These are phyloP conservation scores for Protonemura montana DNA, from an alignment of 2,888 invertebrate genomes.

Conservation along the genomic window DNA sequence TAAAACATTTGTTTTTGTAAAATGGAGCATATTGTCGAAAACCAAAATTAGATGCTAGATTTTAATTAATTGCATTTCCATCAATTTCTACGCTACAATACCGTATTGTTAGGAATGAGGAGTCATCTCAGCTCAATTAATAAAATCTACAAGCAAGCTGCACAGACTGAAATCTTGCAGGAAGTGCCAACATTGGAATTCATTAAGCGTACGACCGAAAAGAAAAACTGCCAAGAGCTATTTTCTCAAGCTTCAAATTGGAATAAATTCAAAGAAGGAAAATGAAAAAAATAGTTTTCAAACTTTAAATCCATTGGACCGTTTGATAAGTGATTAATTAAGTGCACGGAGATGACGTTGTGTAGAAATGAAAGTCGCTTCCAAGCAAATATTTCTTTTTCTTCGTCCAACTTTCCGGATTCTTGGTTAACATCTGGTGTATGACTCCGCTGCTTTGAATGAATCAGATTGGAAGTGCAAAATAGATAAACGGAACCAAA, in stretches of 20 bases:
- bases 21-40: neutral
- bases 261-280: neutral
- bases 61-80: neutral
- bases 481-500: neutral
- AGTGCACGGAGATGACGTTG: slow-evolving; percentile 17
- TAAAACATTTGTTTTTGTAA: no score
- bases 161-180: neutral
- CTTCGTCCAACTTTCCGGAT: neutral
- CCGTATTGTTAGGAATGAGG: neutral
- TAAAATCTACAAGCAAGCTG: neutral
- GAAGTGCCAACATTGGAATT: neutral
- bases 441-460: neutral
- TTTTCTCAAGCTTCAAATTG: slow-evolving; percentile 7
- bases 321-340: slow-evolving; percentile 38
- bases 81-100: neutral
- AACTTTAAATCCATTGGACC: slow-evolving; percentile 26
- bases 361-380: slow-evolving; percentile 7
- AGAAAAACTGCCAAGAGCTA: neutral
- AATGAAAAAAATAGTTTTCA: neutral
- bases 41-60: neutral
- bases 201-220: slow-evolving; percentile 23
- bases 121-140: neutral
- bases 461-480: neutral
- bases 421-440: neutral
- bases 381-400: slow-evolving; percentile 27